These are phyloP conservation scores for Lypha dubia DNA, from an alignment of 2,888 invertebrate genomes.

Conservation along the genomic window DNA sequence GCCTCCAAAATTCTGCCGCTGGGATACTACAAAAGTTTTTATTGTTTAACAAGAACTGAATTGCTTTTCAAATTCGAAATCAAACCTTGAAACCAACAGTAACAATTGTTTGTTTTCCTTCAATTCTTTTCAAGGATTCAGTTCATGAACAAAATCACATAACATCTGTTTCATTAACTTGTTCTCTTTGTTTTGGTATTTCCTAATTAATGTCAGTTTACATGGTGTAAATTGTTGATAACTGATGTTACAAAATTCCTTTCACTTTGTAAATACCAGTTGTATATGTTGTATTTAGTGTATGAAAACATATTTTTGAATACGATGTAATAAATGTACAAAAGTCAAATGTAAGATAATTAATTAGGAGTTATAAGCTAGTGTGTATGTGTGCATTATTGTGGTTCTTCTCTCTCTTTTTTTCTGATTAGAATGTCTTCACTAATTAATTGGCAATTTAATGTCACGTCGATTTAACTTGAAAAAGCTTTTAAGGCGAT, in stretches of 20 bases:
- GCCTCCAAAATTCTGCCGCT: no score
- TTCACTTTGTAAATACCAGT: neutral
- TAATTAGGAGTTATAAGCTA: conserved; percentile 3
- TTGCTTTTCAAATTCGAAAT: neutral
- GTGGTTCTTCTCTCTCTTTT: neutral
- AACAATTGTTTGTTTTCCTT: neutral
- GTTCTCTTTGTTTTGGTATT: neutral
- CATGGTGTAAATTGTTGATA: neutral
- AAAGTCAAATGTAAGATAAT: conserved; percentile 46
- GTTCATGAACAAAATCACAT: neutral
- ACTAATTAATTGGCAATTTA: conserved; percentile 65
- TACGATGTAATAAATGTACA: neutral
- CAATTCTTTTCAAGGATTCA: neutral
- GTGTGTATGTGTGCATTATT: neutral
- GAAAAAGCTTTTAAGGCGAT: neutral
- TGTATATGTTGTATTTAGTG: neutral
- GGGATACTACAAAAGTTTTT: no score
- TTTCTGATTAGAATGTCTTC: conserved; percentile 30
- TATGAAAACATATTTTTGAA: neutral
- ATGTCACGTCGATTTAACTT: conserved; percentile 52
- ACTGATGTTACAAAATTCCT: neutral
- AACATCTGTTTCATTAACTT: neutral
- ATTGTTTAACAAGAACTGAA: neutral
- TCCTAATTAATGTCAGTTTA: neutral
- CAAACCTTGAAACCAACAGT: neutral